Conservation (phyloP, 1,140 invertebrate genomes). For the Anthonomus grandis region DNA sequence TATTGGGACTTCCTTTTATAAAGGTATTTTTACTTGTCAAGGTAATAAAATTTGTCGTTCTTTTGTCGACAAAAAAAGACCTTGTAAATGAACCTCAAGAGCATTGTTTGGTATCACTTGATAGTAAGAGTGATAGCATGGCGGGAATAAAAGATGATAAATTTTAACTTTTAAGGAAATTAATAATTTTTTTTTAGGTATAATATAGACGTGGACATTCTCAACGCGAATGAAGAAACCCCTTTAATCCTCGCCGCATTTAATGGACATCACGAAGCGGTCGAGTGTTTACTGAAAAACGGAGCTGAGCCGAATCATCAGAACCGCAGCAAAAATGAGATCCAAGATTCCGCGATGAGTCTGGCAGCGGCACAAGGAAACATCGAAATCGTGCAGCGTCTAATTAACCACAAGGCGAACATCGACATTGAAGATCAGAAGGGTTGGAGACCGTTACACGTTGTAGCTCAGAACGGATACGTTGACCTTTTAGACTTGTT, state of each 20-base stretch:
- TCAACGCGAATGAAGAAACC: neutral
- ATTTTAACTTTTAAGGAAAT: too few species aligned
- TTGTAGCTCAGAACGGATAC: constrained; percentile 20
- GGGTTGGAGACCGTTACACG: neutral
- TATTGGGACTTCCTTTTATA: too few species aligned
- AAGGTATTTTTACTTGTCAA: too few species aligned
- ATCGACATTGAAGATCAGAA: neutral
- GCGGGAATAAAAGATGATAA: too few species aligned
- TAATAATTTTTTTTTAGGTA: too few species aligned
- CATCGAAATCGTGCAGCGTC: neutral
- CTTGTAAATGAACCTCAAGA: too few species aligned
- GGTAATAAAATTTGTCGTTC: too few species aligned
- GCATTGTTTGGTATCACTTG: too few species aligned
- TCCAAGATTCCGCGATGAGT: neutral
- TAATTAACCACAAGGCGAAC: neutral
- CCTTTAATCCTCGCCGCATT: neutral
- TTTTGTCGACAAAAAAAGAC: too few species aligned
- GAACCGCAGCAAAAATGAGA: neutral
- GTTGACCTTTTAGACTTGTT: constrained; percentile 24
- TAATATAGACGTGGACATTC: neutral
- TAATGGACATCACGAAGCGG: neutral
- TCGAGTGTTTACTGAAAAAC: neutral
- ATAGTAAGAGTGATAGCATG: too few species aligned
- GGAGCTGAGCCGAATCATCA: neutral
- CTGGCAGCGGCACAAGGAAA: neutral